Evolutionary conservation across 1,140 invertebrate genomes (phyloP).

Genomic region (Idris sp.): DNA sequence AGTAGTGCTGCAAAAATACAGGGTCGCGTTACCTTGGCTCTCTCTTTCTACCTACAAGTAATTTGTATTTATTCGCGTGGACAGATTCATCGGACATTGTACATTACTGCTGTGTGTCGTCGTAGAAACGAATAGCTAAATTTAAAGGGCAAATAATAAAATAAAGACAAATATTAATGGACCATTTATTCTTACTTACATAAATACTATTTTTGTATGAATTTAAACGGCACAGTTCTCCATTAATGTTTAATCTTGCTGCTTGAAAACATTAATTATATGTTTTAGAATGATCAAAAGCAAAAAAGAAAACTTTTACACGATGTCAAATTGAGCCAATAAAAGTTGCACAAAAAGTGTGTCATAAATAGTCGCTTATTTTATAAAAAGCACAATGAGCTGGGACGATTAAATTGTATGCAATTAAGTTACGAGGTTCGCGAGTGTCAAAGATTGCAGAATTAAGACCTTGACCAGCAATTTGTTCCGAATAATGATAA

Average conservation of each 20-base stretch:
- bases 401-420: slow-evolving; percentile 43
- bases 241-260: too few relatives aligned
- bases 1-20: slow-evolving; percentile 52
- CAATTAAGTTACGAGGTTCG: slow-evolving; percentile 9
- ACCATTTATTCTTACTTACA: slow-evolving; percentile 37
- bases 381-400: neutral
- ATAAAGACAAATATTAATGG: slow-evolving; percentile 50
- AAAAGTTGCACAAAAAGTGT: slow-evolving; percentile 9
- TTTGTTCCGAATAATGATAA: slow-evolving; percentile 65
- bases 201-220: too few relatives aligned
- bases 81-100: slow-evolving; percentile 52
- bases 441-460: slow-evolving; percentile 42
- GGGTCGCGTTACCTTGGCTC: slow-evolving; percentile 36
- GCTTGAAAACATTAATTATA: too few relatives aligned
- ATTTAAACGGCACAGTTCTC: too few relatives aligned
- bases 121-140: slow-evolving; percentile 45
- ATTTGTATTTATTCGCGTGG: slow-evolving; percentile 56
- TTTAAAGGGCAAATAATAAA: slow-evolving; percentile 51
- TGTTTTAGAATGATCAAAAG: too few relatives aligned
- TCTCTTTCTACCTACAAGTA: slow-evolving; percentile 26
- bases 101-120: slow-evolving; percentile 32
- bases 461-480: slow-evolving; percentile 61
- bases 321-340: neutral
- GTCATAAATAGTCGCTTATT: slow-evolving; percentile 6
- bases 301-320: too few relatives aligned